Evolutionary conservation across 2,113 vertebrate genomes (phyloP).

Genomic region (Rousettus leschenaultii): DNA sequence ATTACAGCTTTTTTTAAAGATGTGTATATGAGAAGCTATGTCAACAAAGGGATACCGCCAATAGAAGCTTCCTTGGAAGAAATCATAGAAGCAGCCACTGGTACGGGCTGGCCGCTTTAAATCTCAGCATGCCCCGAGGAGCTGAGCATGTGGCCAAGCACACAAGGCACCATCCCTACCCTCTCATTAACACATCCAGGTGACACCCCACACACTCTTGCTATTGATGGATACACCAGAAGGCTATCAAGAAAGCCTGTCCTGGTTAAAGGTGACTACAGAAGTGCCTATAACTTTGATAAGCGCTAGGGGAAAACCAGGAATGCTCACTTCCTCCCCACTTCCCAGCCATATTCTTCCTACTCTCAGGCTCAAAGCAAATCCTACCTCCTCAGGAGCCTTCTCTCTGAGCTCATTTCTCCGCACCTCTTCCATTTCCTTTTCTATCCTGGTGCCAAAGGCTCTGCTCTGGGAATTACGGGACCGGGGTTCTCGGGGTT

Average conservation of each 20-base stretch:
- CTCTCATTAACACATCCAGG: not conserved
- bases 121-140: not conserved
- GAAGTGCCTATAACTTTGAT: not conserved
- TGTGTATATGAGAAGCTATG: not conserved
- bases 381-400: not conserved
- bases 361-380: not conserved
- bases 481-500: no score
- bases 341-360: not conserved
- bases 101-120: not conserved
- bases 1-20: not conserved
- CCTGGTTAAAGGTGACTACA: not conserved
- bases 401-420: not conserved
- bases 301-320: not conserved
- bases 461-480: not conserved
- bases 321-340: no score
- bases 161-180: not conserved
- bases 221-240: not conserved
- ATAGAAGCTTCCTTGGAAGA: not conserved
- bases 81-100: not conserved
- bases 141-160: not conserved
- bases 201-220: fast-evolving
- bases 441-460: not conserved
- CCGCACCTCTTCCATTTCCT: not conserved
- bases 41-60: not conserved
- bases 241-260: not conserved